These are phyloP conservation scores for Loxodonta africana DNA, from an alignment of 2,113 vertebrate species.

Conservation along the genomic window DNA sequence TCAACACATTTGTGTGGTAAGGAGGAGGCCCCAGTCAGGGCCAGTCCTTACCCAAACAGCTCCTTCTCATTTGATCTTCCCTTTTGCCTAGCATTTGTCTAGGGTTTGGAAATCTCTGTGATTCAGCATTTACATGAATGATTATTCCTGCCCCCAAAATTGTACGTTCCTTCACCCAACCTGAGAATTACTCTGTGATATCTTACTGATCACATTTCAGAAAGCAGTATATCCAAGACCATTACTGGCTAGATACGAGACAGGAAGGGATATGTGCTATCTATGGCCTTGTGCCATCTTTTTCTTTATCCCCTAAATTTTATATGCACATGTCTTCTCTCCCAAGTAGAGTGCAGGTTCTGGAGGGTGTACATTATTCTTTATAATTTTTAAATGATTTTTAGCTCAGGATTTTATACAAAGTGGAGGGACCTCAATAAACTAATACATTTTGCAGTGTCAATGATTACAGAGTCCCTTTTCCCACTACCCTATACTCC, in stretches of 20 bases:
- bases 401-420: neutral
- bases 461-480: neutral
- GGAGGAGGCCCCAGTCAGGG: neutral
- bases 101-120: constrained; percentile 34
- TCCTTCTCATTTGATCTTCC: neutral
- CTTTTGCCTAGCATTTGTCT: neutral
- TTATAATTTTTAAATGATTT: neutral
- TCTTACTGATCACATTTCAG: neutral
- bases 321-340: neutral
- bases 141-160: neutral
- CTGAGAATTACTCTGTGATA: neutral
- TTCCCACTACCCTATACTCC: neutral
- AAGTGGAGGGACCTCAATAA: neutral
- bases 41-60: neutral
- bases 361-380: neutral
- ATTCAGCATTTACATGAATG: constrained; percentile 18
- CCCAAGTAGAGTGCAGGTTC: too few species aligned
- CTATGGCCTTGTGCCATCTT: neutral
- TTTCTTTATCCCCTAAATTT: neutral
- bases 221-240: neutral
- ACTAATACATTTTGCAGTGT: neutral
- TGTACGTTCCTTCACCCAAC: neutral
- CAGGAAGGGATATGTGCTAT: neutral
- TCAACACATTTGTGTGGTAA: constrained; percentile 67
- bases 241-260: neutral